Evolutionary conservation across 1,140 invertebrate genomes (phyloP).

Genomic region (Mya arenaria): DNA sequence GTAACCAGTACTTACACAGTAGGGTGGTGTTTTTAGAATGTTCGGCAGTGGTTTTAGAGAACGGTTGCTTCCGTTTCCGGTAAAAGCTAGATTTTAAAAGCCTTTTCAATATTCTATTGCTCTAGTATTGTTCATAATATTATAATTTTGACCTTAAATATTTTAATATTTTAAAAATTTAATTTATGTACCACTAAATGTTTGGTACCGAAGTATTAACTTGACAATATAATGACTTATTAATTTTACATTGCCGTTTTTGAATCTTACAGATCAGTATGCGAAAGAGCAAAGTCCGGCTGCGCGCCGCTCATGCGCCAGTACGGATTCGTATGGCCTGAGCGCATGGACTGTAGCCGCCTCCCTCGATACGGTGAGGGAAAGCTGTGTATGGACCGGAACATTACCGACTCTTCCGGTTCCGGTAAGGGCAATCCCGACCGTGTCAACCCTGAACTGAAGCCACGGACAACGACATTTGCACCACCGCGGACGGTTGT

Average conservation of each 20-base stretch:
- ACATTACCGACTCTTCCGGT: constrained; percentile 69
- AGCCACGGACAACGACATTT: not conserved
- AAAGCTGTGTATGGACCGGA: constrained; percentile 93
- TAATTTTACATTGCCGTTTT: not conserved
- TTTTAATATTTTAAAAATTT: too few relatives aligned
- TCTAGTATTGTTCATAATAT: too few relatives aligned
- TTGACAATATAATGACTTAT: too few relatives aligned
- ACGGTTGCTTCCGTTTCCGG: too few relatives aligned
- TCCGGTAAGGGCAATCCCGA: constrained; percentile 85
- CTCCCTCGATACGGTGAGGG: constrained; percentile 91
- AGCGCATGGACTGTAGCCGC: constrained; percentile 95
- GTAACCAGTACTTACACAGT: too few relatives aligned
- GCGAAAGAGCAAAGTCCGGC: constrained; percentile 93
- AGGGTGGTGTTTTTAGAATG: too few relatives aligned
- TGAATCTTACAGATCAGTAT: constrained; percentile 86
- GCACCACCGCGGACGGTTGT: not conserved
- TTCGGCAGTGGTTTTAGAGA: too few relatives aligned
- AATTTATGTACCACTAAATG: too few relatives aligned
- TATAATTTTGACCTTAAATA: too few relatives aligned
- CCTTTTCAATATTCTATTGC: too few relatives aligned
- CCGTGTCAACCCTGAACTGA: not conserved
- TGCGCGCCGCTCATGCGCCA: constrained; percentile 98
- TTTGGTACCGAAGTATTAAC: too few relatives aligned
- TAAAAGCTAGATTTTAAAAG: too few relatives aligned
- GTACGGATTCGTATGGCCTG: constrained; percentile 98